A percentile compares a stretch with the other conserved stretches of the same genome.
These are phyloP conservation scores for Drosophila kokeensis DNA, from an alignment of 2,888 invertebrate species.

Conservation along the genomic window DNA sequence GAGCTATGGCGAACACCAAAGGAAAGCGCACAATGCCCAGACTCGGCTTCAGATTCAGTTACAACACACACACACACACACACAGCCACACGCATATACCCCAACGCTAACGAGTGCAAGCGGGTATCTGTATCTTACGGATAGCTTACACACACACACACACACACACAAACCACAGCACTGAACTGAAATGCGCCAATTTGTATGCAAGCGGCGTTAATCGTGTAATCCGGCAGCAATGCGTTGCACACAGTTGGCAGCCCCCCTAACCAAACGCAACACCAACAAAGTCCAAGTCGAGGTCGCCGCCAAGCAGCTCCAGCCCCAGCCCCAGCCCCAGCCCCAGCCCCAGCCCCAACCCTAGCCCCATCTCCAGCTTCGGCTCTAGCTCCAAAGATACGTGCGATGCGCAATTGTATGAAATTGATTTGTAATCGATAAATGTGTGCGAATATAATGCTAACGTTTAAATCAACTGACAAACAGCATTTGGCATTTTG, in stretches of 20 bases:
- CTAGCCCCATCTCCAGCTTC: not conserved
- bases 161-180: constrained; percentile 27
- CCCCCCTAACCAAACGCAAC: constrained; percentile 15
- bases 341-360: not conserved
- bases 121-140: constrained; percentile 68
- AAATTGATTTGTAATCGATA: constrained; percentile 81
- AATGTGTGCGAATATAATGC: constrained; percentile 69
- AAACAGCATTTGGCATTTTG: constrained; percentile 34
- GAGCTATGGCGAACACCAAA: constrained; percentile 29
- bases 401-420: constrained; percentile 75
- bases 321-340: not conserved
- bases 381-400: constrained; percentile 40
- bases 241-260: constrained; percentile 66
- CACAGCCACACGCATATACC: not conserved
- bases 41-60: constrained; percentile 33
- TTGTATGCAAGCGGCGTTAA: constrained; percentile 79
- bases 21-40: constrained; percentile 60
- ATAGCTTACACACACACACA: constrained; percentile 49
- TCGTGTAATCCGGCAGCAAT: constrained; percentile 79
- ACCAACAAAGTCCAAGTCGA: constrained; percentile 50
- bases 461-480: constrained; percentile 69
- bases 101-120: constrained; percentile 70
- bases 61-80: constrained; percentile 14
- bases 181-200: constrained; percentile 74
- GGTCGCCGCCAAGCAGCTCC: constrained; percentile 39